Conservation (phyloP, 37 sponge, comb jelly and placozoan species). For the Halichondria panicea region DNA sequence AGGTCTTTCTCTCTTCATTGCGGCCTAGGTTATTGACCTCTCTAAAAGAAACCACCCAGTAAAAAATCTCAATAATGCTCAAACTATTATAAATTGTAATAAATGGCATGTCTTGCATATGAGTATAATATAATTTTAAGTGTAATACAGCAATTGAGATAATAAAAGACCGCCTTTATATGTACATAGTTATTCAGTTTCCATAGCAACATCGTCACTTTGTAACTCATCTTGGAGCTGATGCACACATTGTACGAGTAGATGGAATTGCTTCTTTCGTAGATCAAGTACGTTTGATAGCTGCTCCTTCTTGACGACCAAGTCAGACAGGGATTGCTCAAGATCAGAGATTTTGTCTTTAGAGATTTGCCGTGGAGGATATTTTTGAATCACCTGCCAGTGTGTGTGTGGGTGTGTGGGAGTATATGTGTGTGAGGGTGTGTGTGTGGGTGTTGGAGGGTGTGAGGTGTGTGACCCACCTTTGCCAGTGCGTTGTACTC, state of each 20-base stretch:
- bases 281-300: slow-evolving; percentile 54
- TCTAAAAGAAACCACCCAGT: no score
- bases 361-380: slow-evolving; percentile 68
- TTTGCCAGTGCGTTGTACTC: slow-evolving; percentile 71
- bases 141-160: no score
- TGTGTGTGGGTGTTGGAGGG: no score
- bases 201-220: slow-evolving; percentile 25
- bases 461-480: no score
- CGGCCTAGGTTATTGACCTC: no score
- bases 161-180: not conserved
- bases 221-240: slow-evolving; percentile 68
- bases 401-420: no score
- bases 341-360: slow-evolving; percentile 42
- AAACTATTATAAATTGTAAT: no score
- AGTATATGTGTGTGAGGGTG: no score
- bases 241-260: slow-evolving; percentile 78
- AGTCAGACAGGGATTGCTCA: slow-evolving; percentile 36
- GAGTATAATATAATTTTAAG: no score
- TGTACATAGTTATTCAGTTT: slow-evolving; percentile 19
- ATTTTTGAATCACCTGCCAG: slow-evolving; percentile 75
- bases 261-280: slow-evolving; percentile 75
- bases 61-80: no score
- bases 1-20: no score
- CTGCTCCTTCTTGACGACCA: slow-evolving; percentile 5
- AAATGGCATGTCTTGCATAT: no score